Conservation (phyloP, 2,797 vertebrate genomes). For the Cyclura pinguis region DNA sequence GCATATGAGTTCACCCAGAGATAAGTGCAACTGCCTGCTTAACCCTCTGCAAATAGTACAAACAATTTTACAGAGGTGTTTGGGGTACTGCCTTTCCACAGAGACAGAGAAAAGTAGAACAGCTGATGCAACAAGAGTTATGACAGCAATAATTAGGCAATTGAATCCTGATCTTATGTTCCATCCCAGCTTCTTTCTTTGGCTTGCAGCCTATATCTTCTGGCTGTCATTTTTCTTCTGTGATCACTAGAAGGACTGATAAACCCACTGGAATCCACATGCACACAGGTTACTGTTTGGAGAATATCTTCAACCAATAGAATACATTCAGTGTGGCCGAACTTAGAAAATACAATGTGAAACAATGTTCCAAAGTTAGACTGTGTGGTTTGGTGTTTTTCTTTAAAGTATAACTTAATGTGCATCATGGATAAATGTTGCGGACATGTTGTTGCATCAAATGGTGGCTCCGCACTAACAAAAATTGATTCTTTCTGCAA, state of each 20-base stretch:
- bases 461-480: background rate
- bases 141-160: no score
- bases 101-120: no score
- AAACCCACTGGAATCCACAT: constrained; percentile 30
- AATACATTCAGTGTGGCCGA: constrained; percentile 2
- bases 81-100: no score
- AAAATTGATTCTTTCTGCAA: background rate
- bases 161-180: no score
- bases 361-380: background rate
- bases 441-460: background rate
- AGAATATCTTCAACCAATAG: constrained; percentile 23
- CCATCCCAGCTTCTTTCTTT: background rate
- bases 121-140: no score
- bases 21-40: no score
- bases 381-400: no score
- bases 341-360: background rate
- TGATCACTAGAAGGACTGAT: background rate
- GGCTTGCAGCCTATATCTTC: constrained; percentile 12
- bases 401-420: no score
- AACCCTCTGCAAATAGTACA: no score
- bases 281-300: constrained; percentile 1
- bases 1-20: no score
- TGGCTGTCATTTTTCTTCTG: constrained; percentile 3
- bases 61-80: no score
- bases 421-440: background rate